Evolutionary conservation across 2,888 invertebrate genomes (phyloP).

Genomic region (Dryocosmus kuriphilus): DNA sequence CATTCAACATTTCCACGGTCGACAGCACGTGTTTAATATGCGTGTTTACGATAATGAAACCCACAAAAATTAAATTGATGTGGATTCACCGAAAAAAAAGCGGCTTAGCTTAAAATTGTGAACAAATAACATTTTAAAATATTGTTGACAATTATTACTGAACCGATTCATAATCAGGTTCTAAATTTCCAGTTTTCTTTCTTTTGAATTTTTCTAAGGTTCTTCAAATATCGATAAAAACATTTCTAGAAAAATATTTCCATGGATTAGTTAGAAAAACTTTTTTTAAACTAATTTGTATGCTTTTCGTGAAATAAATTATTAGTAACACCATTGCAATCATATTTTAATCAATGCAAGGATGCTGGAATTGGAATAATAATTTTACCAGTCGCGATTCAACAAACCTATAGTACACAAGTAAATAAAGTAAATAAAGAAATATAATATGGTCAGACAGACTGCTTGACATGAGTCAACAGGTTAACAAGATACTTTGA

Average conservation of each 20-base stretch:
- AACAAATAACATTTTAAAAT: neutral
- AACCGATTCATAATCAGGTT: neutral
- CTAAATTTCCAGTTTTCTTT: neutral
- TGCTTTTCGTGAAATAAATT: neutral
- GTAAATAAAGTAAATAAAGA: neutral
- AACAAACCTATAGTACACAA: neutral
- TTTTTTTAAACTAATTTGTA: neutral
- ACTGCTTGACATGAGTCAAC: neutral
- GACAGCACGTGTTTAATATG: neutral
- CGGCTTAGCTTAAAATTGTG: neutral
- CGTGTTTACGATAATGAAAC: neutral
- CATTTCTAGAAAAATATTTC: neutral
- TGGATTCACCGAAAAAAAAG: no score
- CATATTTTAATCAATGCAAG: neutral
- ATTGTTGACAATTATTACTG: neutral
- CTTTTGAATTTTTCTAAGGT: neutral
- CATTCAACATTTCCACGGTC: neutral
- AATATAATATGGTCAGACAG: neutral
- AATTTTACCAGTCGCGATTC: neutral
- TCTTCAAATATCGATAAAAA: neutral
- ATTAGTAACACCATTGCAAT: neutral
- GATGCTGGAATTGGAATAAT: neutral
- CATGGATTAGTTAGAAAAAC: neutral
- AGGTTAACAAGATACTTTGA: neutral
- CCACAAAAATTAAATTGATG: neutral